Evolutionary conservation across 1,140 invertebrate genomes (phyloP), one percentile per base, ranked within the genome.

Genomic region (Diuraphis noxia): DNA sequence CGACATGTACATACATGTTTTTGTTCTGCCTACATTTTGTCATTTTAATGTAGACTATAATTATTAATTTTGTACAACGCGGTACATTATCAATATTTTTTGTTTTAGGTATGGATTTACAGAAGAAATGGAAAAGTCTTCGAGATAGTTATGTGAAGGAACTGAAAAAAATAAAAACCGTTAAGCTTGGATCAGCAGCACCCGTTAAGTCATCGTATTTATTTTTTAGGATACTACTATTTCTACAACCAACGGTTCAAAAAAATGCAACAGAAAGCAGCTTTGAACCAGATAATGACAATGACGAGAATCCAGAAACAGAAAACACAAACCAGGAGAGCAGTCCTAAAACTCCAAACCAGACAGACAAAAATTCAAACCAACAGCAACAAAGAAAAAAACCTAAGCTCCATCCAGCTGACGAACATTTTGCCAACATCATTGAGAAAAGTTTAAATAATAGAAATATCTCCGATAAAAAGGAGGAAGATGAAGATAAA

Each of bases 41-140:
- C n/a, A n/a, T n/a, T n/a, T n/a, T n/a, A n/a, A n/a, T n/a, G n/a
- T n/a, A n/a, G n/a, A n/a, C n/a, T n/a, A n/a, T n/a, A n/a, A n/a
- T n/a, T n/a, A n/a, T n/a, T n/a, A n/a, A n/a, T n/a, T n/a, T n/a
- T n/a, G n/a, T n/a, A n/a, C n/a, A n/a, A n/a, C n/a, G n/a, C n/a
- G n/a, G n/a, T 49, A 49, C 46, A 49, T 49, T 49, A 49, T 49
- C 19, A 49, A 49, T 49, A 49, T 21, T 49, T 19, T 23, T 49
- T 21, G 19, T 89, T 89, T 41, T 72, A 89, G 56, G 49, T 40
- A 19, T 72, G 38, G 34, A 89, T 40, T 77, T 63, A 40, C 56
- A 89, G 30, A 89, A 89, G 40, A 77, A 89, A 17, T 77, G 52
- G 38, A 89, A 89, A 77, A 89, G 56, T 40, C 88, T 89, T n/a